phyloP scores from a whole-genome alignment of 2,797 vertebrate species.

The Glossophaga mutica region DNA sequence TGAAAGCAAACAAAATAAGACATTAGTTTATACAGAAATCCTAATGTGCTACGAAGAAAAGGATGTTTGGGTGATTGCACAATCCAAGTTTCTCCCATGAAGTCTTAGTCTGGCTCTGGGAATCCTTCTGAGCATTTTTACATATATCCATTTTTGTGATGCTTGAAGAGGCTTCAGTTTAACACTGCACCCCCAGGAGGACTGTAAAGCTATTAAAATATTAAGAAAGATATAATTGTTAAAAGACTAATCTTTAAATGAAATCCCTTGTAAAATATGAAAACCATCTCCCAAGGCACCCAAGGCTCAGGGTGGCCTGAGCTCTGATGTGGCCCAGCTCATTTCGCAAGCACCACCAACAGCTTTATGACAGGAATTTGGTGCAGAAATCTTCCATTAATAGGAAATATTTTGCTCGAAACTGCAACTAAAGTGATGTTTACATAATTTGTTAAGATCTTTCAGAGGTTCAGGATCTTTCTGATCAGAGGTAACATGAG shows the following conservation, averaged over 20 bases:
- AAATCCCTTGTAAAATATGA: slow-evolving; percentile 70
- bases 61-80: neutral
- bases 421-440: slow-evolving; percentile 75
- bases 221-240: slow-evolving; percentile 77
- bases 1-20: slow-evolving; percentile 33
- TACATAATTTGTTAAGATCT: slow-evolving; percentile 75
- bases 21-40: slow-evolving; percentile 12
- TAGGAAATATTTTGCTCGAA: slow-evolving; percentile 74
- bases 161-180: slow-evolving; percentile 39
- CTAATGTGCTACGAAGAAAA: neutral
- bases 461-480: slow-evolving; percentile 72
- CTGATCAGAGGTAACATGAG: slow-evolving; percentile 52
- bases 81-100: neutral
- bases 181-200: slow-evolving; percentile 33
- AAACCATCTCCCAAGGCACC: slow-evolving; percentile 60
- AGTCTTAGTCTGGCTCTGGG: slow-evolving; percentile 40
- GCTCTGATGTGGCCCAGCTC: slow-evolving; percentile 62
- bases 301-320: slow-evolving; percentile 72
- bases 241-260: slow-evolving; percentile 75
- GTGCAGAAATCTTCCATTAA: slow-evolving; percentile 78
- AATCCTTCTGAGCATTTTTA: slow-evolving; percentile 46
- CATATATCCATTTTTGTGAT: slow-evolving; percentile 45
- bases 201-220: slow-evolving; percentile 77
- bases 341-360: slow-evolving; percentile 77
- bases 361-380: slow-evolving; percentile 76